Base-by-base conservation (phyloP, 2,113 vertebrate species). In the Saccopteryx leptura region DNA sequence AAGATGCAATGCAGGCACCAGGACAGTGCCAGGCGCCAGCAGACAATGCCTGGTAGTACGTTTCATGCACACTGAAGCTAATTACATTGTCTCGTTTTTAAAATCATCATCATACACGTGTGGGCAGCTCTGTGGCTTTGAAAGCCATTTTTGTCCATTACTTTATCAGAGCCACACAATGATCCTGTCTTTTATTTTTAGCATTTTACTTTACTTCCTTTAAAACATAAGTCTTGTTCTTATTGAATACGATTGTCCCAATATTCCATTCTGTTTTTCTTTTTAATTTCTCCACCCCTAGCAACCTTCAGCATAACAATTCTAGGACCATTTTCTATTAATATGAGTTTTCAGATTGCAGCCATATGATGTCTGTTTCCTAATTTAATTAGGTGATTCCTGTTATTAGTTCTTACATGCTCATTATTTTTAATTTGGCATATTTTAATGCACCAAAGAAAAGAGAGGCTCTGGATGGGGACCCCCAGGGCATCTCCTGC, bases 331-430 rank as follows among this genome's bases (percentile, higher is more conserved):
- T 24, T 97, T 88, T 96, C 96, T 96, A 92, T 95, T 97, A 96
- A 94, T 83, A 95, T 92, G 85, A 94, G 90, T 97, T 96, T 97
- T 91, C 95, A 95, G 97, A 97, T 83, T 93, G 96, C 63, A 95
- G 93, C 63, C 90, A 90, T 91, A 96, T 92, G 97, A 97, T 89
- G 97, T 56, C 96, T 97, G 89, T 63, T 61, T 92, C 97, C 82
- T 95, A 97, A 98, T 94, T 94, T 94, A 96, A 98, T 97, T 95
- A 94, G 93, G 95, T 50, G 48, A 78, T 97, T 98, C 97, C 97
- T 91, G 11, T 96, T 96, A 97, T 96, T 97, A 97, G 66, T 66
- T 97, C 96, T 92, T 95, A 88, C 80, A 69, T 63, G 84, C 50
- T 88, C 96, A 96, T 84, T 96, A 46, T 71, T 97, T 97, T 93